Evolutionary conservation across 2,113 vertebrate genomes (phyloP).

Genomic region (Rhinopomastus cyanomelas): DNA sequence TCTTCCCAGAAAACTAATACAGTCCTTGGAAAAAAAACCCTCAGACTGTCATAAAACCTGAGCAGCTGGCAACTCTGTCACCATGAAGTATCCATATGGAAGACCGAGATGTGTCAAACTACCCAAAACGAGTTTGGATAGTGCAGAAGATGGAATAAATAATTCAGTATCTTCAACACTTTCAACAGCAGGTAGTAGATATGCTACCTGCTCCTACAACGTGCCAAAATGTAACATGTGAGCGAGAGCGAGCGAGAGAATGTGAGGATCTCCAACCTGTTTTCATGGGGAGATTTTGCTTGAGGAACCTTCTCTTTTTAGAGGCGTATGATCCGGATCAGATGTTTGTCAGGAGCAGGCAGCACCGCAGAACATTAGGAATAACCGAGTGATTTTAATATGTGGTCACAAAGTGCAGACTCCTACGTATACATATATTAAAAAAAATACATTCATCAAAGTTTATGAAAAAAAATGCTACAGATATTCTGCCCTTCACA

Average conservation of each 20-base stretch:
- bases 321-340: constrained; percentile 69
- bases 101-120: constrained; percentile 84
- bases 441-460: background rate
- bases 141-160: constrained; percentile 83
- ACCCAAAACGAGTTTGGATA: constrained; percentile 82
- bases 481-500: constrained; percentile 46
- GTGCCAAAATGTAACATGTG: constrained; percentile 78
- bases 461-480: background rate
- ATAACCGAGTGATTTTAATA: constrained; percentile 33
- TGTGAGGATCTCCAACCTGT: constrained; percentile 71
- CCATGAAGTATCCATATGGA: constrained; percentile 85
- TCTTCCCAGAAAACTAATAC: constrained; percentile 76
- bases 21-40: constrained; percentile 76
- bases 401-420: background rate
- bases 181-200: constrained; percentile 84
- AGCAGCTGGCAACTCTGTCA: constrained; percentile 84
- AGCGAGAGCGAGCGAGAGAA: constrained; percentile 60
- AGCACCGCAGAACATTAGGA: constrained; percentile 57
- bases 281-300: constrained; percentile 73
- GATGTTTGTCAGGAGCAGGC: constrained; percentile 69
- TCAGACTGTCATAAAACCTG: constrained; percentile 79
- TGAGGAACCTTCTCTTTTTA: constrained; percentile 70
- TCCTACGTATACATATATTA: background rate
- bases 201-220: constrained; percentile 81
- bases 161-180: constrained; percentile 84